Base-by-base conservation (phyloP, 2,113 vertebrate species). In the Crocuta crocuta region DNA sequence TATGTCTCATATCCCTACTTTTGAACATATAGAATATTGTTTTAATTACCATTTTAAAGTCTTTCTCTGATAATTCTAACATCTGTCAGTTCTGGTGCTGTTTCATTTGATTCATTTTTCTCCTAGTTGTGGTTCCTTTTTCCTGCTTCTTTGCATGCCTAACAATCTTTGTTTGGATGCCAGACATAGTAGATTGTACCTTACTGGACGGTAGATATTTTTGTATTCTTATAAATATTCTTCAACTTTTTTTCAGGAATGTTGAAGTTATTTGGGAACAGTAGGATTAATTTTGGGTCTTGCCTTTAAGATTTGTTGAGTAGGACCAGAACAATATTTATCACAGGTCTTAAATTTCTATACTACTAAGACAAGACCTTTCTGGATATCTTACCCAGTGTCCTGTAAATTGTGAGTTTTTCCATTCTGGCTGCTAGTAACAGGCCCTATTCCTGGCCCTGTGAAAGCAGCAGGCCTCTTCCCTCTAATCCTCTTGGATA, bases 191-290 rank as follows among this genome's bases (percentile, higher is more conserved):
- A 31, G 92, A 82, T 89, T 92, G 53, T 81, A 95, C 53, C 21
- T 61, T 35, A 53, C 19, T 71, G 33, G 7, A n/a, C 31, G 15
- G 80, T 92, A n/a, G 13, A n/a, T 73, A 53, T 87, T 87, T 87
- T 92, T 73, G 26, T 73, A 45, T 87, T 92, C 43, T 79, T 82
- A 24, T 81, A 82, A 92, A 35, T 92, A 92, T 82, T 92, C 39
- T 91, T 92, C 55, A 80, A 0, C 43, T 53, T 92, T 68, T 68
- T 87, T 79, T 88, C 55, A 74, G 15, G 43, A 71, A 65, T 95
- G 11, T 55, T 3, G 78, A 61, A 58, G 39, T 88, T 92, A 73
- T 74, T 92, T 92, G 45, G 55, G 74, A 66, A 76, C 4, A 82
- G 11, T 53, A 19, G 88, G 21, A 88, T 96, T 58, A 73, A 1